Evolutionary conservation across 2,113 vertebrate species (phyloP).

Genomic region (Malurus elegans): DNA sequence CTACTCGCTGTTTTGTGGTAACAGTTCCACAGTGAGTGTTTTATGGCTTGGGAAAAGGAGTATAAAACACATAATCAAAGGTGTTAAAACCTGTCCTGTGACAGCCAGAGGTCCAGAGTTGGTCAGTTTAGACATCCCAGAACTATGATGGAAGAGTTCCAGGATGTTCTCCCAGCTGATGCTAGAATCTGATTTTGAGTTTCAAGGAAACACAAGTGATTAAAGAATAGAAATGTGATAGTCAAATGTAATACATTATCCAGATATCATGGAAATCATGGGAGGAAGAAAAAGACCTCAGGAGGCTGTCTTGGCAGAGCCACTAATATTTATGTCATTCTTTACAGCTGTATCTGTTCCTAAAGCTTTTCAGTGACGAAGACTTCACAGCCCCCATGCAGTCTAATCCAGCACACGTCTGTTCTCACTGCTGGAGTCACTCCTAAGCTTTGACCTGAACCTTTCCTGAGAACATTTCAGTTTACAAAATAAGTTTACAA

Average conservation of each 20-base stretch:
- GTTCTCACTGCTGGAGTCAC: not conserved
- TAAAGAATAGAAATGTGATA: not conserved
- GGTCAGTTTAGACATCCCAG: not conserved
- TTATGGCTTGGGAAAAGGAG: not conserved
- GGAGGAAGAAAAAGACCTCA: not conserved
- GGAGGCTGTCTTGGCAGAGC: not conserved
- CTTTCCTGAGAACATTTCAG: not conserved
- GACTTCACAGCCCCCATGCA: not conserved
- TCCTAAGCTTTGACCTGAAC: not conserved
- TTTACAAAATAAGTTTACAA: slow-evolving; percentile 11
- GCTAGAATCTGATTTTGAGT: not conserved
- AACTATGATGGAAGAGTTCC: not conserved
- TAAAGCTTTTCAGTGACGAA: not conserved
- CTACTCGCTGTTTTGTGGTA: not conserved
- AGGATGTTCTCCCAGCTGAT: not conserved
- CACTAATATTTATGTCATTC: not conserved
- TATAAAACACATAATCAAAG: not conserved
- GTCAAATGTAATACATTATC: not conserved
- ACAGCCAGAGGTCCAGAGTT: not conserved
- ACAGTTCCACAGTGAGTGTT: not conserved
- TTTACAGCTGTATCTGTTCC: not conserved
- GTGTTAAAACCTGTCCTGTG: not conserved
- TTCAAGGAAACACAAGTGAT: not conserved
- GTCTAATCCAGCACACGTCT: not conserved
- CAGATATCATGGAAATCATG: not conserved